Conservation (phyloP, 2,797 vertebrate genomes). For the Epinephelus malabaricus region DNA sequence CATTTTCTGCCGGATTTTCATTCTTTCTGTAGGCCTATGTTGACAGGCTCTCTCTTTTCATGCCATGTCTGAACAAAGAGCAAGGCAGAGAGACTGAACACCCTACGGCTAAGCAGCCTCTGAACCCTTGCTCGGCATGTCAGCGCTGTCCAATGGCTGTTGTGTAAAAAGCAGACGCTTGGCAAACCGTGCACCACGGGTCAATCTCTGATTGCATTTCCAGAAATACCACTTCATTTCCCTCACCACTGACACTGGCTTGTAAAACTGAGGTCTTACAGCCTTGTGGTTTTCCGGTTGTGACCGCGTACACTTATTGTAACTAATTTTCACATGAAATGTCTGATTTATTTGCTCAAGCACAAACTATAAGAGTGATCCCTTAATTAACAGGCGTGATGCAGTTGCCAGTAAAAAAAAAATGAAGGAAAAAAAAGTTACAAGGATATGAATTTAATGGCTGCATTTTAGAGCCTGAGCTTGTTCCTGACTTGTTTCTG, state of each 20-base stretch:
- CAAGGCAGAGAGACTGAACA: slow-evolving; percentile 14
- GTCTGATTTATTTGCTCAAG: slow-evolving; percentile 16
- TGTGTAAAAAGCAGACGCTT: slow-evolving; percentile 41
- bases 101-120: slow-evolving; percentile 30
- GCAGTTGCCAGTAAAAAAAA: slow-evolving; percentile 23
- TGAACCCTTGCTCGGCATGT: slow-evolving; percentile 52
- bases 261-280: slow-evolving; percentile 59
- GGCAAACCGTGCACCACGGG: slow-evolving; percentile 29
- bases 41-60: slow-evolving; percentile 20
- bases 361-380: slow-evolving; percentile 16
- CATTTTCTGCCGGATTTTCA: slow-evolving; percentile 32
- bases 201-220: slow-evolving; percentile 68
- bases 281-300: slow-evolving; percentile 54
- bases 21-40: slow-evolving; percentile 11
- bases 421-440: neutral
- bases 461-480: slow-evolving; percentile 27
- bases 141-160: slow-evolving; percentile 35
- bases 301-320: slow-evolving; percentile 51
- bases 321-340: slow-evolving; percentile 29
- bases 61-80: slow-evolving; percentile 38
- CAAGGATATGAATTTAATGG: slow-evolving; percentile 33
- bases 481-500: slow-evolving; percentile 48
- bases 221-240: slow-evolving; percentile 61
- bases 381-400: slow-evolving; percentile 47
- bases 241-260: slow-evolving; percentile 42